Evolutionary conservation across 2,888 invertebrate species (phyloP).

Genomic region (Trisateles emortualis): DNA sequence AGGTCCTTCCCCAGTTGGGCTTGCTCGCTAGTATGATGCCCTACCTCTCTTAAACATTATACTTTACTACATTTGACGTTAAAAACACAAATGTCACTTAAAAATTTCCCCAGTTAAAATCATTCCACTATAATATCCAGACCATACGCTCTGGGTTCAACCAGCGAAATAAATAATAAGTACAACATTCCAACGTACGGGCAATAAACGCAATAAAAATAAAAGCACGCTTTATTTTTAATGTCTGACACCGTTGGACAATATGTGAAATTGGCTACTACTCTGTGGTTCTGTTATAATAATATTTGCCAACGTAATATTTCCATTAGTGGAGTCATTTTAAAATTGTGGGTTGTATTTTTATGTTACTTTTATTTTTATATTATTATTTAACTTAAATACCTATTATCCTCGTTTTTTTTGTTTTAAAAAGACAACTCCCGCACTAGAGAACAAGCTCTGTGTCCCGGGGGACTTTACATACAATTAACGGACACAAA

Average conservation of each 20-base stretch:
- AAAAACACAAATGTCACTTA: neutral
- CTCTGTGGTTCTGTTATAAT: constrained; percentile 26
- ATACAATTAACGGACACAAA: too few relatives aligned
- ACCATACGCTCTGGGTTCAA: constrained; percentile 19
- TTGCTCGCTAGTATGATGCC: too few relatives aligned
- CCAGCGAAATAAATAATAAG: constrained; percentile 39
- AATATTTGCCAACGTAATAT: constrained; percentile 22
- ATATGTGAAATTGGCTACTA: constrained; percentile 26
- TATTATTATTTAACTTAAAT: too few relatives aligned
- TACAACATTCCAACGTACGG: constrained; percentile 26
- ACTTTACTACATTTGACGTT: neutral
- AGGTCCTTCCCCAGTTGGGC: too few relatives aligned
- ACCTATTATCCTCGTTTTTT: too few relatives aligned
- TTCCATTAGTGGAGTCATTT: constrained; percentile 11
- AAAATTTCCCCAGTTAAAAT: neutral
- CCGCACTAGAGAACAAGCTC: too few relatives aligned
- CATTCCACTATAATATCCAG: constrained; percentile 22
- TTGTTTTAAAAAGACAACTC: too few relatives aligned
- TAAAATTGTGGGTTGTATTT: too few relatives aligned
- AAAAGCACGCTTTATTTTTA: constrained; percentile 48
- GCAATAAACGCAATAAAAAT: constrained; percentile 46
- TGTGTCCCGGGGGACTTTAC: too few relatives aligned
- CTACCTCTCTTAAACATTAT: too few relatives aligned
- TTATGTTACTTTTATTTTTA: too few relatives aligned
- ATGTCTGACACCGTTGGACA: constrained; percentile 31